Conservation (phyloP, 2,888 invertebrate genomes). For the Drosophila subsilvestris region DNA sequence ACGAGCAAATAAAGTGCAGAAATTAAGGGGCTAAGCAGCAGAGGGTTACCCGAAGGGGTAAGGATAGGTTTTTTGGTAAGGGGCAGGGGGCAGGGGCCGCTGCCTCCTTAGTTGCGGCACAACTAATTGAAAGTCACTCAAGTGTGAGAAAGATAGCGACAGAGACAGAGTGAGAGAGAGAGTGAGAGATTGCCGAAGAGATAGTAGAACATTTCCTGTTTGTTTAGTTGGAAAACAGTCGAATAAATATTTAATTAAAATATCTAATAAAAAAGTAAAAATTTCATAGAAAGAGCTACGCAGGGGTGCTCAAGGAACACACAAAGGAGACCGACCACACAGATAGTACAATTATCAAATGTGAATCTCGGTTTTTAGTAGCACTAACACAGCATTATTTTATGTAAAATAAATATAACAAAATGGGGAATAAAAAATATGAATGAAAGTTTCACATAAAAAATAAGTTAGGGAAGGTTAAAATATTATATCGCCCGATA, state of each 20-base stretch:
- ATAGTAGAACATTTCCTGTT: conserved; percentile 25
- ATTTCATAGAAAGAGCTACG: not conserved
- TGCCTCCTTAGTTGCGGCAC: conserved; percentile 61
- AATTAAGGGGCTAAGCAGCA: conserved; percentile 38
- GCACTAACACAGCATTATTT: too few species aligned
- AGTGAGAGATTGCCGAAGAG: not conserved
- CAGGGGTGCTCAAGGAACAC: not conserved
- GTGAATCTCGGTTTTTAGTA: too few species aligned
- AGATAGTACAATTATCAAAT: not conserved
- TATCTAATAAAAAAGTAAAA: conserved; percentile 53
- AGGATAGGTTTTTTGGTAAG: not conserved
- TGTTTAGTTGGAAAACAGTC: conserved; percentile 53
- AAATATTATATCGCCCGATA: too few species aligned
- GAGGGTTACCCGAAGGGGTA: not conserved
- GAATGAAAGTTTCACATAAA: too few species aligned
- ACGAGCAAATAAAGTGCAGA: conserved; percentile 76
- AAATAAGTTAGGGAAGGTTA: too few species aligned
- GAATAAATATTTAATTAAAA: conserved; percentile 78
- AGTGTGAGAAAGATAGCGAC: conserved; percentile 50
- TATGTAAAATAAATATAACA: too few species aligned
- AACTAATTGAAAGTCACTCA: conserved; percentile 83
- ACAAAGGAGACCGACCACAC: not conserved
- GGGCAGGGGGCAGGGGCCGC: not conserved
- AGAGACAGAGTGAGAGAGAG: not conserved
- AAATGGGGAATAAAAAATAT: too few species aligned